Conservation (phyloP, 2,888 invertebrate species). For the Altica lythri region DNA sequence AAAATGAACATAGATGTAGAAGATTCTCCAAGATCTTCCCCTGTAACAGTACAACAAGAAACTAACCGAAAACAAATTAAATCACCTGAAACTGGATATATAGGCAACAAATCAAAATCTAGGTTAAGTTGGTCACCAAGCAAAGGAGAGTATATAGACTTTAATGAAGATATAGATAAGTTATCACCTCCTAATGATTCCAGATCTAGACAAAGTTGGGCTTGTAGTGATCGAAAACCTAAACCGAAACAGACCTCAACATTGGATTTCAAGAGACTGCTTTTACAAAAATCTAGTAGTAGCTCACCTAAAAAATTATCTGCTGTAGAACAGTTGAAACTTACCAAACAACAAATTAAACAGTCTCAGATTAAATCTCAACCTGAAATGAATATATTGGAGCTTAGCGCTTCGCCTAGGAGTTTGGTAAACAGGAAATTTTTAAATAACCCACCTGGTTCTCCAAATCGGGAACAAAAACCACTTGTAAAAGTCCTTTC, state of each 20-base stretch:
- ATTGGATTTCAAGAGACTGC: constrained; percentile 80
- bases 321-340: constrained; percentile 79
- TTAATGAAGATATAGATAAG: constrained; percentile 52
- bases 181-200: constrained; percentile 52
- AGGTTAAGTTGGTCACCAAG: constrained; percentile 71
- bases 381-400: constrained; percentile 66
- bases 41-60: constrained; percentile 31
- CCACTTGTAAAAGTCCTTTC: constrained; percentile 66
- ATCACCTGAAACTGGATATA: constrained; percentile 66
- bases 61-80: constrained; percentile 56
- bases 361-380: constrained; percentile 33
- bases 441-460: constrained; percentile 60
- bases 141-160: constrained; percentile 53
- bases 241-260: constrained; percentile 72
- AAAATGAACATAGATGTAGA: constrained; percentile 70
- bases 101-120: constrained; percentile 61
- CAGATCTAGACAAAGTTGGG: constrained; percentile 57
- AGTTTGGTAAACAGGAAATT: constrained; percentile 68
- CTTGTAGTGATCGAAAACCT: constrained; percentile 66
- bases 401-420: constrained; percentile 73
- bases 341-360: constrained; percentile 64
- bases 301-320: constrained; percentile 69
- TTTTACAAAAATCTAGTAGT: constrained; percentile 72
- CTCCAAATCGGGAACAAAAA: constrained; percentile 56
- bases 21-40: constrained; percentile 59